Evolutionary conservation across 2,888 invertebrate species (phyloP), one percentile per base, ranked within the genome.

Genomic region (Sinhomidia bicolor): DNA sequence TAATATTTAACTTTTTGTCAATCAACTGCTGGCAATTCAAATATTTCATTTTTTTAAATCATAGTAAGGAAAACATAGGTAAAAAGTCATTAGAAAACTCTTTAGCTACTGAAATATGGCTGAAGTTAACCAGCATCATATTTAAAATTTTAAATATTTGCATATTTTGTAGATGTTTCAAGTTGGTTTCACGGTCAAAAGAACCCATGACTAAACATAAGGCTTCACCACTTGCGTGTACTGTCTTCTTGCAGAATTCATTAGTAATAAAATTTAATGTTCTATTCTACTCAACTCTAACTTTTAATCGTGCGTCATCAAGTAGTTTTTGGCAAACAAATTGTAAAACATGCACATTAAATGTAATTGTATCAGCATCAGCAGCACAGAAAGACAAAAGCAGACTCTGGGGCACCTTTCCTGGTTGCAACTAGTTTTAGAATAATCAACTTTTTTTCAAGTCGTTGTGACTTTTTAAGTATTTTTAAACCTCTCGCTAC

Each of bases 331-430:
- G 54, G 54, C 54, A 54, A 3, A 20, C n/a, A 12, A 54, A 54
- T 20, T 54, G n/a, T n/a, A 17, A 17, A 54, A 14, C 54, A 20
- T 54, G 17, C 17, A 23, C 23, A 7, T n/a, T 57, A 57, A 5
- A 17, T 57, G 57, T 57, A 36, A 36, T 36, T 36, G 36, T 36
- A 5, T 23, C 57, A 57, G 17, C n/a, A 3, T 3, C 10, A 5
- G 54, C n/a, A 54, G n/a, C 1, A 17, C 1, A 14, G 29, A 62
- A 62, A 62, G 54, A 17, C 54, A 54, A 80, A 81, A 65, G 68
- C 68, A 82, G 82, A 82, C 82, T 82, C 51, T 29, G 17, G 65
- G 82, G 82, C 82, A 82, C 82, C 76, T 51, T 17, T 41, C 29
- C 68, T 36, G 41, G 23, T n/a, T 32, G 7, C 47, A 57, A 62